phyloP scores from a whole-genome alignment of 2,113 vertebrate species.

The Callithrix jacchus region DNA sequence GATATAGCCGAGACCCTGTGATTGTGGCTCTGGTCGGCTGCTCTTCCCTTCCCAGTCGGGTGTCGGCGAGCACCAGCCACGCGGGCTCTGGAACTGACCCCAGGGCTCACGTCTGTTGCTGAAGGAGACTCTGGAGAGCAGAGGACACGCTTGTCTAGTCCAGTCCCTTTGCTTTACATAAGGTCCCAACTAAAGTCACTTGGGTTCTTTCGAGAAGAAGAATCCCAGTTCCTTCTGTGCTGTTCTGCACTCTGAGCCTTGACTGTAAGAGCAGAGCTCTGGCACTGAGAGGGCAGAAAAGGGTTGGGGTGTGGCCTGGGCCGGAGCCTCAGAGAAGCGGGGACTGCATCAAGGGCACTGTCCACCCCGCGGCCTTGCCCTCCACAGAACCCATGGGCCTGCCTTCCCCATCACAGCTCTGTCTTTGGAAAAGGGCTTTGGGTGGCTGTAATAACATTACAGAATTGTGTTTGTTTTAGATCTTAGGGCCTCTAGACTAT shows the following conservation, averaged over 20 bases:
- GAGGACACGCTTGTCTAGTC: too few species aligned
- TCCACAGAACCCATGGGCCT: neutral
- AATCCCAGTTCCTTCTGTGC: too few species aligned
- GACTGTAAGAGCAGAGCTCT: neutral
- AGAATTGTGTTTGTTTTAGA: neutral
- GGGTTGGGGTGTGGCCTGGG: fast-evolving
- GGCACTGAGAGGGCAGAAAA: neutral
- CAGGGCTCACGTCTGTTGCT: neutral
- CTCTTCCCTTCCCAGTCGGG: neutral
- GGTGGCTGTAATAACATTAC: neutral
- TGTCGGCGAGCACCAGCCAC: neutral
- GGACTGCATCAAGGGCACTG: too few species aligned
- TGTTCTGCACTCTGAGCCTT: neutral
- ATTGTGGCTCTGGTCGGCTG: fast-evolving
- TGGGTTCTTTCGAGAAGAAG: neutral
- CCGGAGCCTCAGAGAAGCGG: too few species aligned
- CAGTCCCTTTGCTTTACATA: fast-evolving
- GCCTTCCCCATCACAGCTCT: neutral
- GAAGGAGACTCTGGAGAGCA: neutral
- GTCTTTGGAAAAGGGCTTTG: neutral
- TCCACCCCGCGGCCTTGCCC: neutral
- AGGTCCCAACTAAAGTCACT: neutral
- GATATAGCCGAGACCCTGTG: too few species aligned
- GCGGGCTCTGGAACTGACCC: neutral
- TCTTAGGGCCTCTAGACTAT: fast-evolving